phyloP scores from a whole-genome alignment of 1,140 invertebrate species.

The Drusus annulatus region DNA sequence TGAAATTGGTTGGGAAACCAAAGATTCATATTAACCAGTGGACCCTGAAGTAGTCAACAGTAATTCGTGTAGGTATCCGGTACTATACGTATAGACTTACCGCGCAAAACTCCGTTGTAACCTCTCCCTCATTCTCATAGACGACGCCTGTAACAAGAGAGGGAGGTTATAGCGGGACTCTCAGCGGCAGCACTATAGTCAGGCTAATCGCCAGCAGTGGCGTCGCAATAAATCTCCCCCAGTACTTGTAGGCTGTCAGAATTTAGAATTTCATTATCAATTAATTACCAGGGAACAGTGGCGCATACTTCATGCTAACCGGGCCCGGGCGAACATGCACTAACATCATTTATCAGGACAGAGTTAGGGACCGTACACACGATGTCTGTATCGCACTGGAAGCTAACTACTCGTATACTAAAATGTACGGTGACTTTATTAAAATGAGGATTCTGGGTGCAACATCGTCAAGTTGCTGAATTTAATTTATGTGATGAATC shows the following conservation, averaged over 20 bases:
- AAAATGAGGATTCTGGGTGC: neutral
- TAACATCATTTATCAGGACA: constrained; percentile 46
- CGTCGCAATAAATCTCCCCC: constrained; percentile 51
- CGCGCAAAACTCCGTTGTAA: no score
- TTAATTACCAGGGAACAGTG: constrained; percentile 52
- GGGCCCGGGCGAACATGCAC: constrained; percentile 36
- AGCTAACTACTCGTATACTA: neutral
- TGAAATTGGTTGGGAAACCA: no score
- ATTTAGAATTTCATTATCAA: constrained; percentile 59
- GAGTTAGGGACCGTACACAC: neutral
- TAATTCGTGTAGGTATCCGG: no score
- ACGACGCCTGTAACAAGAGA: no score
- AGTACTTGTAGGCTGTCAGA: constrained; percentile 55
- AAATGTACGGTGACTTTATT: neutral
- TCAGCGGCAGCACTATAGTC: neutral
- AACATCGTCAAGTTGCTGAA: neutral
- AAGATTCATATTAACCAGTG: no score
- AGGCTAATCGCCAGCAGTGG: constrained; percentile 50
- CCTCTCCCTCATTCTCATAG: no score
- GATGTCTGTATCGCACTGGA: neutral
- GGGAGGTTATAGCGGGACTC: no score
- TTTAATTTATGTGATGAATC: no score
- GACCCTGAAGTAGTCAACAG: no score
- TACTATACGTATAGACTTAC: no score
- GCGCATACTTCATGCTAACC: constrained; percentile 25